These are phyloP conservation scores for Crocallis elinguaria DNA, from an alignment of 2,888 invertebrate species.

Conservation along the genomic window DNA sequence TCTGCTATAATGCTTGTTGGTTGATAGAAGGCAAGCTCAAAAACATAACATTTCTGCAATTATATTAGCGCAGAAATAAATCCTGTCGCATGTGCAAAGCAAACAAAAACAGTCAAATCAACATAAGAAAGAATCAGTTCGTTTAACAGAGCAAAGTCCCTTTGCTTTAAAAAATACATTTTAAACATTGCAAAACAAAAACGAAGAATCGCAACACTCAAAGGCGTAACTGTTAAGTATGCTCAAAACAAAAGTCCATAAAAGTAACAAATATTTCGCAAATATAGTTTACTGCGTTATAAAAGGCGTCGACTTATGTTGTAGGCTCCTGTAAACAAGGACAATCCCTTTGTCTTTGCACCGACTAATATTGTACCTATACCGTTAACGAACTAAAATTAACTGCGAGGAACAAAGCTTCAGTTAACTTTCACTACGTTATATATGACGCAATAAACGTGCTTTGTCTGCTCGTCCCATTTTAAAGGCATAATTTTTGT, in stretches of 20 bases:
- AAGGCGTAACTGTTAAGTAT: slow-evolving; percentile 40
- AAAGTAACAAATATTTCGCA: slow-evolving; percentile 65
- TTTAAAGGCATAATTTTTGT: slow-evolving; percentile 64
- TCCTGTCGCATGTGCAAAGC: too few relatives aligned
- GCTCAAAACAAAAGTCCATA: slow-evolving; percentile 45
- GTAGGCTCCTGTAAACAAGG: slow-evolving; percentile 71
- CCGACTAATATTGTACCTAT: slow-evolving; percentile 63
- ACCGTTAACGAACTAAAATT: slow-evolving; percentile 65
- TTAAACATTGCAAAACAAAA: slow-evolving; percentile 21
- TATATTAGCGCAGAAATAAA: too few relatives aligned
- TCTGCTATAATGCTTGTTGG: neutral
- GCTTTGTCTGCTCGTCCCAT: slow-evolving; percentile 60
- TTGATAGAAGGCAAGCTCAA: neutral
- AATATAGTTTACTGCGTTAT: slow-evolving; percentile 65
- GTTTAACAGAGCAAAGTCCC: too few relatives aligned
- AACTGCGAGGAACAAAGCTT: slow-evolving; percentile 55
- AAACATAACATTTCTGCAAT: too few relatives aligned
- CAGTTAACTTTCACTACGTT: slow-evolving; percentile 78
- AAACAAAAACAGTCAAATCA: too few relatives aligned
- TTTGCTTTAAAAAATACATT: slow-evolving; percentile 1
- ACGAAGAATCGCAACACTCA: slow-evolving; percentile 28
- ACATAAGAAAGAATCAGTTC: too few relatives aligned
- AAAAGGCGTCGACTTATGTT: slow-evolving; percentile 71
- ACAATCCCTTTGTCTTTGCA: slow-evolving; percentile 57
- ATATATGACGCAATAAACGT: slow-evolving; percentile 78